phyloP scores from a whole-genome alignment of 2,888 invertebrate genomes.

The Zaprionus bogoriensis region DNA sequence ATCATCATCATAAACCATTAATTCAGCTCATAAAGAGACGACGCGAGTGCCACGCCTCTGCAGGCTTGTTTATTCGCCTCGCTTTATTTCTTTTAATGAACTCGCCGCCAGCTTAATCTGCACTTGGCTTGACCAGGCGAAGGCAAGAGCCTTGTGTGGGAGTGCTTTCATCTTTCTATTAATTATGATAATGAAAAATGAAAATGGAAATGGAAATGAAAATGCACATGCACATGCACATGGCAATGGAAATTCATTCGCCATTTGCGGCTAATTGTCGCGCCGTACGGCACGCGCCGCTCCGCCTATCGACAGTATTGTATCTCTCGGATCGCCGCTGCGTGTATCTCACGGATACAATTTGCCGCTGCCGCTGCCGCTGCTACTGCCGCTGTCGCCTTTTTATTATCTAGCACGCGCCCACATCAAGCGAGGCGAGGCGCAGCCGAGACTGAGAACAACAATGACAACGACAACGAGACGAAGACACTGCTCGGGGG shows the following conservation, averaged over 20 bases:
- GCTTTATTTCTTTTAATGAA: background rate
- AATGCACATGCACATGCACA: too few relatives aligned
- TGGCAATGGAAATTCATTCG: conserved; percentile 53
- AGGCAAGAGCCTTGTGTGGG: background rate
- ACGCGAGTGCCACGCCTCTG: background rate
- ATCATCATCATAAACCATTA: conserved; percentile 69
- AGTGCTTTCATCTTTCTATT: conserved; percentile 52
- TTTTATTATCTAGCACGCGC: conserved; percentile 62
- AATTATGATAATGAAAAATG: conserved; percentile 64
- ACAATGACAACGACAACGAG: background rate
- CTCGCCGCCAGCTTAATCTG: background rate
- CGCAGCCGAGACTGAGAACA: background rate
- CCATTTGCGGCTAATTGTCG: conserved; percentile 72
- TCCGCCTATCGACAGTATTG: conserved; percentile 41
- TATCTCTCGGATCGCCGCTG: conserved; percentile 26
- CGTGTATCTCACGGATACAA: conserved; percentile 42
- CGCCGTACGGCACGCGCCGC: conserved; percentile 44
- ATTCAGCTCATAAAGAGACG: conserved; percentile 62
- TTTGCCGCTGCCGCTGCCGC: conserved; percentile 46
- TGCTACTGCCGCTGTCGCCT: background rate
- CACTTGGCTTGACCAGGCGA: too few relatives aligned
- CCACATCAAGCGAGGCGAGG: conserved; percentile 30
- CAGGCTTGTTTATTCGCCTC: background rate
- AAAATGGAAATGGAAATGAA: too few relatives aligned
- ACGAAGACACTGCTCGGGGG: background rate